Base-by-base conservation (phyloP, 2,797 vertebrate genomes). In the Furcifer pardalis region DNA sequence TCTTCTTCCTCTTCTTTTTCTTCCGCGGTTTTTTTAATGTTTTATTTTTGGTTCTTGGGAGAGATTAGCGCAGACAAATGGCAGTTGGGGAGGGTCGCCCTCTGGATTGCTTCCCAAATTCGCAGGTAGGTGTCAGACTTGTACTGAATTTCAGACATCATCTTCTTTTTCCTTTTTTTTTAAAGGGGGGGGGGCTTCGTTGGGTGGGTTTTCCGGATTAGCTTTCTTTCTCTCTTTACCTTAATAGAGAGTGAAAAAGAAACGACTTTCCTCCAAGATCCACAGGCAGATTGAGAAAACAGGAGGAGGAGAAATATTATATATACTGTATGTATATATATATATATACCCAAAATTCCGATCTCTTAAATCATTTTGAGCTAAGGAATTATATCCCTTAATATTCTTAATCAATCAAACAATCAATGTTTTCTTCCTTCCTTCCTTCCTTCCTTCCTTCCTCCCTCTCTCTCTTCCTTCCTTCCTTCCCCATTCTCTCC, bases 121-220 rank as follows among this genome's bases (percentile, higher is more conserved):
- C 96, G 96, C 98, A 98, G 98, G 97, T 99, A 99, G 98, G 98
- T 98, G 98, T 99, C 98, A 98, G 96, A 98, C 97, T 99, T 98
- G 98, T 96, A 96, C 97, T 94, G 97, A 95, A 95, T 97, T 98
- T 98, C 94, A 92, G 92, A 92, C 87, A 78, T 56, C 91, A 15
- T 15, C 52, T 5, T 56, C 52, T 19, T 56, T 17, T 56, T 52
- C 17, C 9, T 52, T 52, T 52, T 56, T 56, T 56, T 21, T n/a
- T n/a, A n/a, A 56, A 4, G 52, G 52, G 52, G 52, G 52, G 52
- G 13, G 52, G 52, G 52, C n/a, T n/a, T n/a, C n/a, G n/a, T n/a
- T n/a, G n/a, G n/a, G n/a, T n/a, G n/a, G n/a, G n/a, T 21, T 56
- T 17, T 15, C 17, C 17, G 52, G 52, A 56, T 15, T 19, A 1